phyloP scores from a whole-genome alignment of 2,888 invertebrate species.

The Silvanus unidentatus region DNA sequence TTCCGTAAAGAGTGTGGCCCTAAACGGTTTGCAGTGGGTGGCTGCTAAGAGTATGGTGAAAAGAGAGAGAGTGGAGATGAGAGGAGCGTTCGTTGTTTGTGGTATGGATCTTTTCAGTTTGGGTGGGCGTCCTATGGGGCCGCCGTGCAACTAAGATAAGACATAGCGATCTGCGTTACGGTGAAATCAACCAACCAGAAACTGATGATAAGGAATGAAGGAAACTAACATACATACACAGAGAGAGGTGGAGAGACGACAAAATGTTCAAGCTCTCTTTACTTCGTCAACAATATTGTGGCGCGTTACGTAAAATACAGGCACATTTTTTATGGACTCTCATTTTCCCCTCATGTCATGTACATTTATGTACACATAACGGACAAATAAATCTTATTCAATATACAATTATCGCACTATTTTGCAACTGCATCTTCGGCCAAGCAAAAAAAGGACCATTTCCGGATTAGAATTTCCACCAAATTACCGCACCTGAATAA shows the following conservation, averaged over 20 bases:
- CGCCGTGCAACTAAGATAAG: conserved; percentile 38
- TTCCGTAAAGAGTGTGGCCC: background rate
- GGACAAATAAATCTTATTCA: too few relatives aligned
- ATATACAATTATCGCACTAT: too few relatives aligned
- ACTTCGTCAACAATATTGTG: conserved; percentile 3
- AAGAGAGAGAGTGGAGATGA: background rate
- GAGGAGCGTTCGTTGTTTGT: background rate
- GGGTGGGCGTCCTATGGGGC: conserved; percentile 24
- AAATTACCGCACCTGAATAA: conserved; percentile 2
- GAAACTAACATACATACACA: conserved; percentile 32
- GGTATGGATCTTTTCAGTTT: conserved; percentile 12
- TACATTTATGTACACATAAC: too few relatives aligned
- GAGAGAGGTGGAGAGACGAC: conserved; percentile 16
- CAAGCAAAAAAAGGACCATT: background rate
- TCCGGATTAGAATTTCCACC: background rate
- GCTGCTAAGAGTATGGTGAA: background rate
- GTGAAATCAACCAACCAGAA: conserved; percentile 47
- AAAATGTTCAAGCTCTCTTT: background rate
- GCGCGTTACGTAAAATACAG: too few relatives aligned
- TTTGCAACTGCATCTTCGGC: too few relatives aligned
- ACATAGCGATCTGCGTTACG: conserved; percentile 45
- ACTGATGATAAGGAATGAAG: conserved; percentile 46
- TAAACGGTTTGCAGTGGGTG: background rate
- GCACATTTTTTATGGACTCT: too few relatives aligned
- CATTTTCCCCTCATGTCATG: too few relatives aligned